Evolutionary conservation across 1,140 invertebrate species (phyloP), one percentile per base, ranked within the genome.

Genomic region (Tetramorium parvispinum): DNA sequence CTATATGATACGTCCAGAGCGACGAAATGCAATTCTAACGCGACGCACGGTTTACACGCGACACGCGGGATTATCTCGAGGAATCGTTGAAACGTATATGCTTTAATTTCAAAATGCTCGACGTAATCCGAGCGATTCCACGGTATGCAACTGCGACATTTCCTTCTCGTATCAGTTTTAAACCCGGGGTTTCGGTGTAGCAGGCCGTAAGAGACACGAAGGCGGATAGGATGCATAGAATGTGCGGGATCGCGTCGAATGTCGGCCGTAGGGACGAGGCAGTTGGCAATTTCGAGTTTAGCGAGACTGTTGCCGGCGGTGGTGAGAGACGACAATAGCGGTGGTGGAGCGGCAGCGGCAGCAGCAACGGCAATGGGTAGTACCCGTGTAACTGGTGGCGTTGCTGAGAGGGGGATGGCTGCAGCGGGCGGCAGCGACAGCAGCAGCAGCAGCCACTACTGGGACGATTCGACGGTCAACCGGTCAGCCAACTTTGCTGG

Each of bases 211-310:
- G 37, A 63, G 76, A 46, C 63, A 51, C n/a, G 37, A 43, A 65
- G 57, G n/a, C 51, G 59, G 61, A 57, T 65, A 46, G 16, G 59
- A 32, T 40, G 59, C 53, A 24, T 21, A 78, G 88, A 86, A 91
- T 89, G 66, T 85, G 86, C 59, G 68, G 71, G 43, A 88, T 91
- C 86, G 91, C 87, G 89, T 91, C 85, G 89, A 91, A 93, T 92
- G 89, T 91, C 85, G 87, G 65, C 65, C 75, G 61, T 68, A 70
- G 88, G 86, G 77, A 91, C 91, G 92, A 91, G 91, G 59, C 89
- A 92, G 92, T 93, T 93, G 89, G 91, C 91, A 88, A 92, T 94
- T 93, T 93, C 89, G 91, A 93, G 91, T 94, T 94, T 92, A 93
- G 93, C 89, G 90, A 83, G 79, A 91, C 86, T 85, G 85, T 88